Evolutionary conservation across 2,113 vertebrate species (phyloP).

Genomic region (Hyperopisus bebe): DNA sequence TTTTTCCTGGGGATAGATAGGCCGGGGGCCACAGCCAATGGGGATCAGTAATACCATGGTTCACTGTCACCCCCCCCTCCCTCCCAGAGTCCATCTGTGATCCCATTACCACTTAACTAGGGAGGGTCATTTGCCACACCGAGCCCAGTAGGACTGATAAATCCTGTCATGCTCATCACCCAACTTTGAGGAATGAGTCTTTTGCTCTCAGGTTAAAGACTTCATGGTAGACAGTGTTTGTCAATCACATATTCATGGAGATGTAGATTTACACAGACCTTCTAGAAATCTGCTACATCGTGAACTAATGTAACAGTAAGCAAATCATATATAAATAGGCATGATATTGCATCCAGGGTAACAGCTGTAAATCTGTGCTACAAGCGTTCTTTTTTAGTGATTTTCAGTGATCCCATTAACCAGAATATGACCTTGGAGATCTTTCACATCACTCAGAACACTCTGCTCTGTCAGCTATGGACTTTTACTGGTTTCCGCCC

Average conservation of each 20-base stretch:
- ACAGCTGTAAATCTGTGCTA: background rate
- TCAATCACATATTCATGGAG: constrained; percentile 5
- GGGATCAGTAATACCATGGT: background rate
- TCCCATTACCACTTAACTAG: constrained; percentile 20
- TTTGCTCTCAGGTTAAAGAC: background rate
- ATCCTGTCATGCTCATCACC: background rate
- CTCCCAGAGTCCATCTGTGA: constrained; percentile 18
- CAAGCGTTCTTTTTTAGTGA: background rate
- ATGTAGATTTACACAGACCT: background rate
- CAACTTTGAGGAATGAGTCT: constrained; percentile 16
- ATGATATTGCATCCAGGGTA: background rate
- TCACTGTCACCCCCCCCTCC: background rate
- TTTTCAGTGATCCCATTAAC: background rate
- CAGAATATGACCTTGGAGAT: background rate
- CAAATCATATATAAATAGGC: background rate
- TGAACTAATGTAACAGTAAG: background rate
- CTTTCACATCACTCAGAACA: background rate
- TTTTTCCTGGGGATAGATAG: background rate
- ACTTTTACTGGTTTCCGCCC: background rate
- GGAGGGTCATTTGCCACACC: constrained; percentile 14
- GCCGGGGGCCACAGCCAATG: background rate
- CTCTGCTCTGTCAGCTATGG: background rate
- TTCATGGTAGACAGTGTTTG: background rate
- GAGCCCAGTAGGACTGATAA: constrained; percentile 20
- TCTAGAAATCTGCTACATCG: background rate